These are phyloP conservation scores for human DNA, from an alignment of 2,113 vertebrate genomes.

Conservation along the genomic window GRCh38 chr6:146685001-146685500, in stretches of 20 bases:
- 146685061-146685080: slow-evolving; percentile 21
- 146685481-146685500: not conserved
- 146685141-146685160: not conserved
- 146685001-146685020: not conserved
- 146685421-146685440: not conserved
- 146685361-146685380: not conserved
- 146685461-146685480: not conserved
- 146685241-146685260: not conserved
- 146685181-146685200: not conserved
- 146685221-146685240: not conserved
- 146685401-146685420: not conserved
- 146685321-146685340: not conserved
- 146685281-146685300: slow-evolving; percentile 20
- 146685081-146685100: not conserved
- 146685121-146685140: not conserved
- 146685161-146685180: not conserved
- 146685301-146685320: not conserved
- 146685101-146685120: not conserved
- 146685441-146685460: not conserved
- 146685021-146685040: not conserved
- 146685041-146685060: not conserved
- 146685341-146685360: not conserved
- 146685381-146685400: not conserved
- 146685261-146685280: not conserved
- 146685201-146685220: not conserved